Base-by-base conservation (phyloP, 1,140 invertebrate species). In the Pseudomyrmex dendroicus region DNA sequence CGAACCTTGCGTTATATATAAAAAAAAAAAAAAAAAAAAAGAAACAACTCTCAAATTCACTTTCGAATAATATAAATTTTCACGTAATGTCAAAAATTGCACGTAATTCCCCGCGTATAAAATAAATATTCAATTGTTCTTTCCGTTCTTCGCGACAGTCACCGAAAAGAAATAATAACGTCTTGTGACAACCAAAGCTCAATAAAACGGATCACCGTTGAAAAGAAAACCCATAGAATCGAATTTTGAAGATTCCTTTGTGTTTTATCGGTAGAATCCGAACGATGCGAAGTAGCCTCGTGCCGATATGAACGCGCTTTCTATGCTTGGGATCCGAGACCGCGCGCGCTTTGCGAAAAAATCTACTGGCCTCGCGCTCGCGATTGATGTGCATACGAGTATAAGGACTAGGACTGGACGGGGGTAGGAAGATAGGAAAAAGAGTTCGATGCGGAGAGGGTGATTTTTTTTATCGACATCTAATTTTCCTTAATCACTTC, bases 401-500 rank as follows among this genome's bases (percentile, higher is more conserved):
- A 25, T 25, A 82, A 35, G 84, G 84, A 56, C 68, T 78, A 68
- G 84, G 78, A 82, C 50, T 76, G 85, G 83, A 82, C 82, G 83
- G 85, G 82, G 67, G 35, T 5, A 35, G 35, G 35, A 35, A 35
- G 35, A 52, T 13, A 13, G 59, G 73, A 63, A 78, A 56, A 87
- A 84, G 35, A 61, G 48, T 80, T 80, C 59, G 66, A 66, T 63
- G 35, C 5, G 85, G 84, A 72, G n/a, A 50, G 72, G 85, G 74
- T 35, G 35, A 35, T 7, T 35, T 35, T 35, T 35, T 35, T 62
- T 48, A 72, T 91, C 84, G 90, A 89, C 91, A 90, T 89, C 89
- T 93, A 91, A 92, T 91, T 87, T 64, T 88, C 91, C 92, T 84
- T 88, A 92, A 89, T 92, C 91, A 35, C 35, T 35, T 35, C 35